Percentiles rank a stretch among this genome's conserved stretches.
These are phyloP conservation scores for Numenius arquata DNA, from an alignment of 2,113 vertebrate species.

Conservation along the genomic window DNA sequence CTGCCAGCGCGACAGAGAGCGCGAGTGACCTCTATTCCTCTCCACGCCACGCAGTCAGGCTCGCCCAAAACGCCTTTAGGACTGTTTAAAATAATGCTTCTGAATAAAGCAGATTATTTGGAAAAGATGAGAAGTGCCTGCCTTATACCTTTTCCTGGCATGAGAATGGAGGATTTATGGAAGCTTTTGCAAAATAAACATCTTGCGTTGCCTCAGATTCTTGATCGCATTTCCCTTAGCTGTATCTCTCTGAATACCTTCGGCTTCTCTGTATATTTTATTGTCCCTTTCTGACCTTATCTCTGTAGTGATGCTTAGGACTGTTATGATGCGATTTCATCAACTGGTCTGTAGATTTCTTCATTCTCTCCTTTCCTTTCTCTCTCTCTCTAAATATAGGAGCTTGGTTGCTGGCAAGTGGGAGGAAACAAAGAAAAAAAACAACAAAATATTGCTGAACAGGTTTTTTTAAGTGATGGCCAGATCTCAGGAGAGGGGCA, in stretches of 20 bases:
- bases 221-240: neutral
- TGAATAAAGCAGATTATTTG: neutral
- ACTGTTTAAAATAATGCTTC: accelerated
- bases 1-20: neutral
- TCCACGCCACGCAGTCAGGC: neutral
- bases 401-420: neutral
- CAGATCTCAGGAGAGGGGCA: neutral
- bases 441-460: neutral
- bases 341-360: neutral
- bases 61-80: neutral
- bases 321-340: neutral
- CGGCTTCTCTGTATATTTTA: accelerated
- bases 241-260: neutral
- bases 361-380: neutral
- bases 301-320: neutral
- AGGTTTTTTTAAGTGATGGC: neutral
- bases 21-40: neutral
- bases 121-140: neutral
- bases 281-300: neutral
- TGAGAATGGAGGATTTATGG: neutral
- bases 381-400: neutral
- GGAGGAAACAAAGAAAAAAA: neutral
- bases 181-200: neutral
- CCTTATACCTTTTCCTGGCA: neutral
- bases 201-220: accelerated